Conservation (phyloP, 2,888 invertebrate species). For the Lysandra coridon region DNA sequence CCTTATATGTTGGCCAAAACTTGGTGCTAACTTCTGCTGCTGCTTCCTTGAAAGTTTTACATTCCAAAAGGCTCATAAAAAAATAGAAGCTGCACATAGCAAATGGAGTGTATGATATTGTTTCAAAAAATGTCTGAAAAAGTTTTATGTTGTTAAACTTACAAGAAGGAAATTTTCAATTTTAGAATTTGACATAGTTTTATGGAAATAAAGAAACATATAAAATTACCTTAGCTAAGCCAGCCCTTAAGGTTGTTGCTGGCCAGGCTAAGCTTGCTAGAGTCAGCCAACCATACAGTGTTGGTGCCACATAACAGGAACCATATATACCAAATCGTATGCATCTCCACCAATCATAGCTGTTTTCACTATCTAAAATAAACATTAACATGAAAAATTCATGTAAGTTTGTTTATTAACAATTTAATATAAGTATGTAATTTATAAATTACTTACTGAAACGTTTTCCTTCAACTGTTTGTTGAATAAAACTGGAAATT, state of each 20-base stretch:
- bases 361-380: conserved; percentile 59
- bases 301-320: conserved; percentile 90
- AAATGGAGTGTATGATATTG: conserved; percentile 86
- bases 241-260: conserved; percentile 83
- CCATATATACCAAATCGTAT: conserved; percentile 89
- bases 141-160: conserved; percentile 7
- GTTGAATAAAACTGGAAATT: conserved; percentile 85
- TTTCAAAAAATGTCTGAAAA: conserved; percentile 85
- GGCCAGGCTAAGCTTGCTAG: conserved; percentile 89
- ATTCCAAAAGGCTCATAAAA: conserved; percentile 87
- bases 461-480: conserved; percentile 83
- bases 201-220: background rate
- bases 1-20: conserved; percentile 88
- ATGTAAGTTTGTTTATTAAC: conserved; percentile 16
- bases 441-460: conserved; percentile 69
- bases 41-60: conserved; percentile 83
- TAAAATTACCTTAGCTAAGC: conserved; percentile 84
- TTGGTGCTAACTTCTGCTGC: conserved; percentile 85
- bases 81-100: conserved; percentile 90
- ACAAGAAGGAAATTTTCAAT: background rate
- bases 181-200: background rate
- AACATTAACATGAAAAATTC: conserved; percentile 5
- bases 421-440: conserved; percentile 18
- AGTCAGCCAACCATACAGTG: conserved; percentile 89
- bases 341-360: conserved; percentile 85